Percentiles rank a stretch among this genome's conserved stretches.
Conservation (phyloP, 2,113 vertebrate genomes). For the Platysternon megacephalum region DNA sequence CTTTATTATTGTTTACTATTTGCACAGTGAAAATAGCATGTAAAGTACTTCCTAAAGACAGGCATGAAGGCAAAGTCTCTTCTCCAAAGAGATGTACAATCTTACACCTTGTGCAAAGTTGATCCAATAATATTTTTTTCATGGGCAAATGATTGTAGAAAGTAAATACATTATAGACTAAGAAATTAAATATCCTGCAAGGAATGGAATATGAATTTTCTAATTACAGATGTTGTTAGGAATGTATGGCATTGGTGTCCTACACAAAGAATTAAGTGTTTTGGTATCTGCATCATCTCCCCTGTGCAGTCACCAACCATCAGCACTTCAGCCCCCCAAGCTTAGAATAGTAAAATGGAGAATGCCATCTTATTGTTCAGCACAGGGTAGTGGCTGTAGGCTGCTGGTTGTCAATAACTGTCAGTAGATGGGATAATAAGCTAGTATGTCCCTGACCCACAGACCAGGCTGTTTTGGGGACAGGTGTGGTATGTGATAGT, state of each 20-base stretch:
- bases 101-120: accelerated
- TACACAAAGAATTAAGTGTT: not conserved
- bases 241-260: not conserved
- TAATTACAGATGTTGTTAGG: not conserved
- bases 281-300: not conserved
- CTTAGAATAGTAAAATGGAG: accelerated
- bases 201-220: not conserved
- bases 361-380: accelerated
- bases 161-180: accelerated
- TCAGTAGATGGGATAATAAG: accelerated
- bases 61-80: not conserved
- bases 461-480: accelerated
- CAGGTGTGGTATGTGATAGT: accelerated
- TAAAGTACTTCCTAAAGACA: not conserved
- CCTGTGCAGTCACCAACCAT: not conserved
- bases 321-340: not conserved
- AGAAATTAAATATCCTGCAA: accelerated
- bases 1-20: not conserved
- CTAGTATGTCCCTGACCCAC: accelerated
- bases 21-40: accelerated
- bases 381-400: no score
- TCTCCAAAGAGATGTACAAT: not conserved
- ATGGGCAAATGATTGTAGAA: not conserved
- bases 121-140: accelerated
- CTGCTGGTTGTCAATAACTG: accelerated